Evolutionary conservation across 1,140 invertebrate species (phyloP), one percentile per base, ranked within the genome.

Genomic region (Bombus soroeensis): DNA sequence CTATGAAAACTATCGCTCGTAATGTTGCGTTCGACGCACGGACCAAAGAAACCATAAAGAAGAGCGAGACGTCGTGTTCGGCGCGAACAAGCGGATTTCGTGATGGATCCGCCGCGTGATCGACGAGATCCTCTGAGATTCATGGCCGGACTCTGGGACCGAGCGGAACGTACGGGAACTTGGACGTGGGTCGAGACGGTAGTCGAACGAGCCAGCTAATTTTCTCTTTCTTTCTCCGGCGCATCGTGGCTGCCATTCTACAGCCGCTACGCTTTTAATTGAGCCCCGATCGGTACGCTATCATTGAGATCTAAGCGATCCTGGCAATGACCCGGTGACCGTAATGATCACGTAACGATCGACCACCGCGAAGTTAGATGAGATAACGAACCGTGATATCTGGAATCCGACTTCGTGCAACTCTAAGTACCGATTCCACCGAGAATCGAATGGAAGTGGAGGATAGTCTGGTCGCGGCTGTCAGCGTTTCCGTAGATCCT

Each of bases 341-440:
- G 90, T 91, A 91, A 91, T 89, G 89, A 90, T 90, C 90, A 79
- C 80, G 89, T 90, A 91, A 91, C 89, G 89, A 91, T 89, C 90
- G 90, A 83, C 89, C 89, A 87, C 89, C 89, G 75, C 62, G 64
- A 73, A 87, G 89, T 79, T 71, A 83, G 85, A 91, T 85, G 90
- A 91, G 90, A 87, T 91, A 91, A 90, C 90, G 87, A 90, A 87
- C 73, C 66, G 78, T 82, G 78, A 90, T 90, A 89, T 90, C 89
- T 82, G 87, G 89, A 86, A 90, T 90, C 80, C 86, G 71, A 83
- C 75, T 83, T 88, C 78, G 86, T 87, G 86, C 70, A 81, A 90
- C 88, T 75, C 76, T 81, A 86, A 47, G 68, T 57, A 32, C 86
- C 79, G 86, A 90, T 89, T 90, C 88, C 68, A 18, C n/a, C 1